Base-by-base conservation (phyloP, 1,140 invertebrate species). In the Luehdorfia chinensis region DNA sequence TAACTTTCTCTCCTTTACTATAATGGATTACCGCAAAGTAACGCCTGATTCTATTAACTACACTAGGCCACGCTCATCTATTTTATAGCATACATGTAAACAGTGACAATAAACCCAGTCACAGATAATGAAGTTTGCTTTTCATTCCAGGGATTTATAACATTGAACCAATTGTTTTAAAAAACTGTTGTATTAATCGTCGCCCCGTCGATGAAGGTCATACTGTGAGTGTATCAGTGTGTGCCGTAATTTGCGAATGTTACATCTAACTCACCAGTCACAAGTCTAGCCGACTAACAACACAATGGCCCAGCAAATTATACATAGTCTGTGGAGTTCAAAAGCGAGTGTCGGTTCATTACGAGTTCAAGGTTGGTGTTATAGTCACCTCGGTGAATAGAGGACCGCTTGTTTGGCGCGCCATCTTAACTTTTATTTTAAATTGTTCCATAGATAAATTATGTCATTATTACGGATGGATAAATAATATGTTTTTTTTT, bases 351-450 rank as follows among this genome's bases (percentile, higher is more conserved):
- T 47, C 59, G 47, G 69, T 66, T 69, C 72, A 62, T 58, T 59
- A 58, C 44, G 62, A 65, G 75, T 74, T 78, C 72, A 78, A 78
- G 71, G 71, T 64, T 34, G 12, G 25, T 13, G 39, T 39, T 39
- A 39, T 25, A 39, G 12, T 36, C 45, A 23, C 28, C 32, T 49
- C n/a, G 28, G 27, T 21, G 4, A 13, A 44, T 36, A 1, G 25
- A 21, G 16, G 11, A n/a, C 5, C 9, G 19, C 8, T 27, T 27
- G 25, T 8, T n/a, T n/a, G n/a, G n/a, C n/a, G n/a, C n/a, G n/a
- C n/a, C n/a, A n/a, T n/a, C n/a, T n/a, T n/a, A n/a, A n/a, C n/a
- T n/a, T n/a, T n/a, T n/a, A n/a, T n/a, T n/a, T n/a, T n/a, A n/a
- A n/a, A n/a, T n/a, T n/a, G n/a, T n/a, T n/a, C n/a, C n/a, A n/a